These are phyloP conservation scores for Onthophagus taurus DNA, from an alignment of 1,140 invertebrate genomes.

Conservation along the genomic window DNA sequence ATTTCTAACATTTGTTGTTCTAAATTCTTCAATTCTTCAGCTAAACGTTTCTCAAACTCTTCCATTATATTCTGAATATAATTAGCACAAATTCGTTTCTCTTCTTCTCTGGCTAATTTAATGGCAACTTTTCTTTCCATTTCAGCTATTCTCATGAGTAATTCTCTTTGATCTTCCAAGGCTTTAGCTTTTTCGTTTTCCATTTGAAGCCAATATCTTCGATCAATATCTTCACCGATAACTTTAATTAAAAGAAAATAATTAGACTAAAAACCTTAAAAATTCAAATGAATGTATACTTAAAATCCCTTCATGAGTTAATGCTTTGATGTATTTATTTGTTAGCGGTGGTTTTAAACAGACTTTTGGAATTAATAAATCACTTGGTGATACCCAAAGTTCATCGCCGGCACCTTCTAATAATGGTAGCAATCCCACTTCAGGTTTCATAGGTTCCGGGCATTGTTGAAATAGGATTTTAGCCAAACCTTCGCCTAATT, in stretches of 20 bases:
- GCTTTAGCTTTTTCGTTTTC: constrained; percentile 28
- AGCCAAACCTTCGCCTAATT: constrained; percentile 23
- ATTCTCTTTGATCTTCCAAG: constrained; percentile 23
- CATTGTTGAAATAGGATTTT: constrained; percentile 27
- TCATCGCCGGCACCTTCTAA: constrained; percentile 26
- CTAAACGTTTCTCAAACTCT: constrained; percentile 27
- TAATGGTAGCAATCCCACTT: constrained; percentile 27
- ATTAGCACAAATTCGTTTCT: constrained; percentile 21
- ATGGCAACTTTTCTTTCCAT: constrained; percentile 25
- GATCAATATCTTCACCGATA: constrained; percentile 31
- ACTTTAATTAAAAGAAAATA: constrained; percentile 21
- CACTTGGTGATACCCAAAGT: constrained; percentile 36
- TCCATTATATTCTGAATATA: constrained; percentile 23
- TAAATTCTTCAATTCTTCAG: constrained; percentile 21
- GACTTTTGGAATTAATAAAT: constrained; percentile 33
- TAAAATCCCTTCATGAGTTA: constrained; percentile 39
- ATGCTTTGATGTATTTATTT: constrained; percentile 32
- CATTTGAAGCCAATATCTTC: constrained; percentile 25
- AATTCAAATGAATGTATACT: no score
- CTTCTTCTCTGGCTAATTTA: constrained; percentile 14
- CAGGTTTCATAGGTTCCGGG: constrained; percentile 20
- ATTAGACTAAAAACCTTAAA: neutral
- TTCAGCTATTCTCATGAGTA: constrained; percentile 26
- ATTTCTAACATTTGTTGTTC: constrained; percentile 13
- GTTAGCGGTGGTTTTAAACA: constrained; percentile 30